Conservation (phyloP, 2,797 vertebrate genomes). For the Nothura maculosa region DNA sequence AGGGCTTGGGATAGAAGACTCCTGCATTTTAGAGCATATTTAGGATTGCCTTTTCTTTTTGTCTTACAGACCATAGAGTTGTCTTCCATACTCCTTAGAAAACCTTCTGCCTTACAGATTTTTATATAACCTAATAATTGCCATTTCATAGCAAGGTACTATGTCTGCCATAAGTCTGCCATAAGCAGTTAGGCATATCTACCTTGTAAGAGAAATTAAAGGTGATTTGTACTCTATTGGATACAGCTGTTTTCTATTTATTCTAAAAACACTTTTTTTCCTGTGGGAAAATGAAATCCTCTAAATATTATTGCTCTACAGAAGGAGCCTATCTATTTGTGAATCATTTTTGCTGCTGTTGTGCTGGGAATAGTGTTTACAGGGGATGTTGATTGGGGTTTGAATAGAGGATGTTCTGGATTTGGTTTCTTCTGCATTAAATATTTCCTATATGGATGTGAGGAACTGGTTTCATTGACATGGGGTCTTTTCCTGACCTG, state of each 20-base stretch:
- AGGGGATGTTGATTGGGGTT: neutral
- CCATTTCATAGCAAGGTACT: neutral
- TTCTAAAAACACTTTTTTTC: neutral
- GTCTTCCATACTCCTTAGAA: neutral
- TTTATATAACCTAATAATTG: neutral
- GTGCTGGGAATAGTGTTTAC: neutral
- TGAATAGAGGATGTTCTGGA: neutral
- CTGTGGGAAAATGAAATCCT: neutral
- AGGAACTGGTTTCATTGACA: neutral
- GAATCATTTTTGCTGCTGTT: neutral
- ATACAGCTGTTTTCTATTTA: neutral
- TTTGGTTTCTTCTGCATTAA: neutral
- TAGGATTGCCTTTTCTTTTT: neutral
- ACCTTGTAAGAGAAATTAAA: neutral
- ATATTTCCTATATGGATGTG: neutral
- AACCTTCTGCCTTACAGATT: neutral
- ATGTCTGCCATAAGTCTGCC: neutral
- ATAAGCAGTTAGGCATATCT: neutral
- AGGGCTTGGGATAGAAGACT: neutral
- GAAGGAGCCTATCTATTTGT: fast-evolving
- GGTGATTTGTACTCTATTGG: neutral
- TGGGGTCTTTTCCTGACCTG: neutral
- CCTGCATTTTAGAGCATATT: neutral
- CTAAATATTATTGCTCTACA: neutral
- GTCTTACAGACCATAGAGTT: neutral